A percentile compares a stretch with the other conserved stretches of the same genome.
phyloP scores from a whole-genome alignment of 2,888 invertebrate genomes.

The Coecobrya sp. region DNA sequence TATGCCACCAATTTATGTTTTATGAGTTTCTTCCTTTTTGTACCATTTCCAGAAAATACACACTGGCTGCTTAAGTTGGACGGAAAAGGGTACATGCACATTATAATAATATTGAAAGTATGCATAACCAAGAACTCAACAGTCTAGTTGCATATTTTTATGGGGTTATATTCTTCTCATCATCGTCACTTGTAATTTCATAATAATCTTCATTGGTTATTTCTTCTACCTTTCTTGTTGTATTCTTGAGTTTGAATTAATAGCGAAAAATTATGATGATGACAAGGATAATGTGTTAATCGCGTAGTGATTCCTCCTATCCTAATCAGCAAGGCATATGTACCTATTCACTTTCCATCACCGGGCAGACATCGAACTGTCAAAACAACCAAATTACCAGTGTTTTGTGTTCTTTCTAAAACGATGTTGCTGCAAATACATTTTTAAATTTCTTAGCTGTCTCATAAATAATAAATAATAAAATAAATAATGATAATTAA shows the following conservation, averaged over 20 bases:
- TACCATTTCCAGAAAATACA: not conserved
- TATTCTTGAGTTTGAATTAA: not conserved
- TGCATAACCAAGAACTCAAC: not conserved
- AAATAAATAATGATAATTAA: conserved; percentile 7
- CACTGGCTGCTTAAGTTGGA: not conserved
- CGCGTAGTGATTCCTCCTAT: not conserved
- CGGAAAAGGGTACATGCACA: not conserved
- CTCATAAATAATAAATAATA: not conserved
- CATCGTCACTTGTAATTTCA: not conserved
- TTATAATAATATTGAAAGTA: not conserved
- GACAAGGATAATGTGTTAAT: not conserved
- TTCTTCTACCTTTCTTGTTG: not conserved
- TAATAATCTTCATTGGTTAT: not conserved
- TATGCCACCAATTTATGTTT: not conserved
- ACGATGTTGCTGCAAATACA: not conserved
- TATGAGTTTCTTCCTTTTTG: not conserved
- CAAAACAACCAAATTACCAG: not conserved
- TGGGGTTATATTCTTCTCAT: not conserved
- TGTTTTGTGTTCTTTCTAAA: not conserved
- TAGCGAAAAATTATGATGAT: not conserved
- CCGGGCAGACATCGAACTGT: not conserved
- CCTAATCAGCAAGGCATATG: not conserved
- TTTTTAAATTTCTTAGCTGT: not conserved
- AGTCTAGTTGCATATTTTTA: not conserved
- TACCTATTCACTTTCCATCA: not conserved